Evolutionary conservation across 2,888 invertebrate species (phyloP), one percentile per base, ranked within the genome.

Genomic region (Sycophila texana): DNA sequence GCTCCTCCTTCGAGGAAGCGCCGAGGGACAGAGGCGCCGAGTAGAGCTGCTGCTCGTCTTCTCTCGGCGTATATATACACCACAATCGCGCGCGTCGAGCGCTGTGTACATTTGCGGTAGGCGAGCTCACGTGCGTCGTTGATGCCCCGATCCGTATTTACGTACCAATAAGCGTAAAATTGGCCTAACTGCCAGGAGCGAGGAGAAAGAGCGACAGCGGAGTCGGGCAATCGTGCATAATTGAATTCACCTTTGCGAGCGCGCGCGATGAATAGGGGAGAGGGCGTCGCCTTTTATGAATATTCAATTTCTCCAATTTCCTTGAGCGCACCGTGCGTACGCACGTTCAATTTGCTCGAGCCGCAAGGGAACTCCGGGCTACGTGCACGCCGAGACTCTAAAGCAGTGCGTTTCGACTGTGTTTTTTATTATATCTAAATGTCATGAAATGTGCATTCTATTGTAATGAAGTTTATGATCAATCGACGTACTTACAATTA

Each of bases 111-210:
- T 65, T 18, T 57, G 5, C 67, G 49, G 57, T 22, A 16, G 26
- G 72, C 51, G 26, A 22, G 39, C 55, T 13, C 26, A 20, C 3
- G 13, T 22, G 39, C 39, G 39, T 39, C 39, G 39, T 7, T 10
- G 30, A 22, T 61, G 68, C 72, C 58, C 22, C 78, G 81, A 78
- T 81, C 66, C 20, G 86, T 87, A 89, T 89, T 89, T 88, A 87
- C 88, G 87, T 89, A 87, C 88, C 88, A 88, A 89, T 89, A 88
- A 88, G 88, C 89, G 87, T 86, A 85, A 89, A 89, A 89, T 89
- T 89, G 89, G 87, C 85, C 86, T 84, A 88, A 81, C 87, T 86
- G 85, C 86, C 83, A 82, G 7, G 81, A 63, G 65, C 53, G 63
- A 13, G 47, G 61, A 61, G 61, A 65, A 47, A 47, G 61, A 61